Evolutionary conservation across 2,888 invertebrate genomes (phyloP), one percentile per base, ranked within the genome.

Genomic region (Caenorhabditis angaria): DNA sequence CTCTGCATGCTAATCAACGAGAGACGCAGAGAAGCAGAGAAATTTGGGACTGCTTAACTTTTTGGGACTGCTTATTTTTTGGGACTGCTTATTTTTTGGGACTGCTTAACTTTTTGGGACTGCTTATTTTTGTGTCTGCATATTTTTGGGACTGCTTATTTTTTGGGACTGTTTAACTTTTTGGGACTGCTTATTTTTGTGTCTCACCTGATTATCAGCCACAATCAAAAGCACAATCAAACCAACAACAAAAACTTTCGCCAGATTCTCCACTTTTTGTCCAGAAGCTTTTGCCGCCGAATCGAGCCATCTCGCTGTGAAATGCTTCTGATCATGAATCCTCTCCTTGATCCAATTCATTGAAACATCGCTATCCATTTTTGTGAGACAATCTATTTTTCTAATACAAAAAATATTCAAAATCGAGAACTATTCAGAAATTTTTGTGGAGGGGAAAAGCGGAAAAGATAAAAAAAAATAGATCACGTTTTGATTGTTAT

Each of bases 301-400:
- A 8, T 53, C 55, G 29, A 67, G 20, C 28, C 51, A 61, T 18
- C 71, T 62, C 35, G 71, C 63, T 10, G 71, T 59, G 55, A 71
- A 71, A 51, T 71, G 64, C 20, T 60, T 63, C 47, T 71, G 65
- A 57, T 70, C 62, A 20, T 65, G 62, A 20, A 65, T 55, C 22
- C 70, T 53, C 4, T 70, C 70, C 12, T 65, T 65, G 50, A 70
- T 20, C 70, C 70, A 70, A 14, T 41, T 41, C 18, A 41, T 12
- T 41, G 41, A 41, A 41, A 41, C 41, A 18, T 41, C 41, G 18
- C 18, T 41, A 41, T 41, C 41, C 41, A 41, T 41, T 18, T 18
- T 14, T 32, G 10, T 10, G 32, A 41, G 41, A 41, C 41, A 41
- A 41, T 41, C 41, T 41, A 18, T 18, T 41, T 41, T 41, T 41